A percentile compares a stretch with the other conserved stretches of the same genome.
These are phyloP conservation scores for Scalopus aquaticus DNA, from an alignment of 2,113 vertebrate species.

Conservation along the genomic window DNA sequence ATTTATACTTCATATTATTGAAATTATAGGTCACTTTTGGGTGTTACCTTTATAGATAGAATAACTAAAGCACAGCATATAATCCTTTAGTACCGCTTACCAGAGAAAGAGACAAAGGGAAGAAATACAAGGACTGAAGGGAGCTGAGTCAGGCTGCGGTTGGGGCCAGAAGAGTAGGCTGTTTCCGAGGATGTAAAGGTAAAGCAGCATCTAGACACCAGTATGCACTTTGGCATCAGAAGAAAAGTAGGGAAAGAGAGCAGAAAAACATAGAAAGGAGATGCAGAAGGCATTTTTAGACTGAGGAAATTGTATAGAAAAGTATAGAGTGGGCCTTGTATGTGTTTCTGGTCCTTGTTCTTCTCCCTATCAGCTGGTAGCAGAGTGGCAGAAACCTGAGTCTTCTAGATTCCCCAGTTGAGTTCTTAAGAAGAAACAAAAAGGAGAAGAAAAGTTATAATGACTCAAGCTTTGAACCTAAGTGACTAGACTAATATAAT, in stretches of 20 bases:
- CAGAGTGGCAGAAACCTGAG: background rate
- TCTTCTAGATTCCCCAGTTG: background rate
- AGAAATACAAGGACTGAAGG: background rate
- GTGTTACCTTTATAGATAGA: background rate
- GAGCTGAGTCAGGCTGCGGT: background rate
- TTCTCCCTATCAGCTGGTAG: background rate
- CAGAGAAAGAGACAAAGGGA: background rate
- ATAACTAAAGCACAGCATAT: background rate
- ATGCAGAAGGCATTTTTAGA: background rate
- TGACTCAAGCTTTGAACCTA: constrained; percentile 33
- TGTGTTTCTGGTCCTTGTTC: background rate
- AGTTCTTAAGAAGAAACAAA: constrained; percentile 15
- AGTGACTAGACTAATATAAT: background rate
- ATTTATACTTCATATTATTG: background rate
- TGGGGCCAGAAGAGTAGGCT: background rate
- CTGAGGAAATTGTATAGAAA: background rate
- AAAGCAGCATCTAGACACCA: background rate
- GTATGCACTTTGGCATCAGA: background rate
- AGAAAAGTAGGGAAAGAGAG: background rate
- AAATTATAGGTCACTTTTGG: background rate
- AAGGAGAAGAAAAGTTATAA: background rate
- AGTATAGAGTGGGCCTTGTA: background rate
- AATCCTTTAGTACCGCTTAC: constrained; percentile 7
- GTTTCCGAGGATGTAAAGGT: background rate
- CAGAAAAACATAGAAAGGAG: background rate